phyloP scores from a whole-genome alignment of 2,888 invertebrate genomes.

The Crioceris asparagi region DNA sequence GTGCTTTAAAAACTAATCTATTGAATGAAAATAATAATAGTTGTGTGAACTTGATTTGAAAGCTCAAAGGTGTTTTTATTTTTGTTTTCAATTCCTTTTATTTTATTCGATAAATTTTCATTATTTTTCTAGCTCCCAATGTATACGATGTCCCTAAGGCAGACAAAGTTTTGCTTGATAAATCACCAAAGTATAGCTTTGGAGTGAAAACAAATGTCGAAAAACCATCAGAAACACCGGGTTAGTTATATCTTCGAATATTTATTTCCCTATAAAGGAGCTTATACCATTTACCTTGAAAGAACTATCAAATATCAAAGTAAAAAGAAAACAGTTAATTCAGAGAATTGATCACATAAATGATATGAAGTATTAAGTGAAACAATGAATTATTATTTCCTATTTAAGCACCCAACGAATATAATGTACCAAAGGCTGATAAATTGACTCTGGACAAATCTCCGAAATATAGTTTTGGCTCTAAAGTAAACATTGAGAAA shows the following conservation, averaged over 20 bases:
- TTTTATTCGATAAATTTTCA: slow-evolving; percentile 2
- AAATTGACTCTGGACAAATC: slow-evolving; percentile 37
- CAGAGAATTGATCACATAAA: no score
- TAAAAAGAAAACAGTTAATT: no score
- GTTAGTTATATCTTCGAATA: slow-evolving; percentile 15
- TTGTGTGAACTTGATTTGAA: no score
- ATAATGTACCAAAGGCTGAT: slow-evolving; percentile 49
- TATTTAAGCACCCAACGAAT: slow-evolving; percentile 42
- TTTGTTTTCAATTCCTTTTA: slow-evolving; percentile 1
- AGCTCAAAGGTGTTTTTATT: slow-evolving; percentile 7
- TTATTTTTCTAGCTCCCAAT: slow-evolving; percentile 41
- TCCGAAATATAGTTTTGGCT: slow-evolving; percentile 57
- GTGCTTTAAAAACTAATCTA: no score
- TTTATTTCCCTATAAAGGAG: neutral
- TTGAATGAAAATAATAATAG: no score
- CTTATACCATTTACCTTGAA: no score
- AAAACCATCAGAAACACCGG: slow-evolving; percentile 54
- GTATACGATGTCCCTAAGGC: slow-evolving; percentile 47
- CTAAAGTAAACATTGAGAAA: slow-evolving; percentile 49
- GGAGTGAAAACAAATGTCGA: slow-evolving; percentile 52
- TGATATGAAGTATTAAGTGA: no score
- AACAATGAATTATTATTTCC: neutral
- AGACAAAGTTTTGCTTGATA: slow-evolving; percentile 37
- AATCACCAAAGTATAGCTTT: slow-evolving; percentile 56
- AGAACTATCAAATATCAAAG: no score